Base-by-base conservation (phyloP, 2,888 invertebrate genomes). In the Schrankia costaestrigalis region DNA sequence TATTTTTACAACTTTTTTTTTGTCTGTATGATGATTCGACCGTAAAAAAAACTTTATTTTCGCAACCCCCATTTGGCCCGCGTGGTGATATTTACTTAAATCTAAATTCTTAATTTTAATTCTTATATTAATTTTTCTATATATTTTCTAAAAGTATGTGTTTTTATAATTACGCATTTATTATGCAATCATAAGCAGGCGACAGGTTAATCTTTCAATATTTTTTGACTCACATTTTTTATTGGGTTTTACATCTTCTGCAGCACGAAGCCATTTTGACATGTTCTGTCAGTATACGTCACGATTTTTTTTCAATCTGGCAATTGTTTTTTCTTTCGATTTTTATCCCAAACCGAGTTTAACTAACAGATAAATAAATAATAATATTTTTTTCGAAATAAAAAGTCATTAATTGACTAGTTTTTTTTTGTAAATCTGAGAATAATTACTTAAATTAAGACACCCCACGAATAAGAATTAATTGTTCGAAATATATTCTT, bases 201-300 rank as follows among this genome's bases (percentile, higher is more conserved):
- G 50, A 52, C 68, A 71, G 64, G 76, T 75, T 71, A 59, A 65
- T 64, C 58, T 64, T 77, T 74, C 71, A 69, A 65, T 73, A 67
- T 53, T 51, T n/a, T 59, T 50, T 85, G 86, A 84, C 83, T 83
- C 84, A 86, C 84, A 83, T 85, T 85, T 62, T 62, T 77, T 78
- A 63, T 56, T 62, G 52, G 54, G 46, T 55, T 52, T 41, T 51
- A 52, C 50, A 39, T 73, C 75, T 54, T 46, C 30, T 9, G 38
- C 51, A 56, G 56, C 48, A 53, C 46, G 31, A 31, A 56, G 51
- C 55, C 56, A 31, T 41, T 45, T 46, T 37, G 34, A 35, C 22
- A 41, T 41, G n/a, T n/a, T n/a, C n/a, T n/a, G n/a, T n/a, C n/a
- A n/a, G n/a, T n/a, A n/a, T n/a, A n/a, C n/a, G n/a, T n/a, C n/a